A percentile compares a stretch with the other conserved stretches of the same genome.
These are phyloP conservation scores for Calliopsis andreniformis DNA, from an alignment of 1,140 invertebrate genomes.

Conservation along the genomic window DNA sequence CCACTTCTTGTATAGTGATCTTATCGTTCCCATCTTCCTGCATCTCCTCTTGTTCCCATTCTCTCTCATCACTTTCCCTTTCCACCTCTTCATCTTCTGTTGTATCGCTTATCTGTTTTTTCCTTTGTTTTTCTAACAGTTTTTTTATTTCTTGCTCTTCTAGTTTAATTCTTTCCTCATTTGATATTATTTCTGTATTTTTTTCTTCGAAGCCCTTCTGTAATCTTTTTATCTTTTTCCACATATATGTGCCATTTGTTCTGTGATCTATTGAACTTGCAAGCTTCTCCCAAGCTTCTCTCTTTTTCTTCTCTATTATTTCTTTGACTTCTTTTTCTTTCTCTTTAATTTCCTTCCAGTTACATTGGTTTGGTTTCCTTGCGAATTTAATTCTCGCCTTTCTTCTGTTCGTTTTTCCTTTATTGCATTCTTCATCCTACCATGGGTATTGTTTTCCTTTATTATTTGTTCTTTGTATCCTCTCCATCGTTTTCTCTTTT, in stretches of 20 bases:
- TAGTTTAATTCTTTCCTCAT: neutral
- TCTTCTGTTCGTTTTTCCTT: neutral
- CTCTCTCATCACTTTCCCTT: neutral
- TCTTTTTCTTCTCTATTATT: neutral
- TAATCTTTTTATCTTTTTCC: neutral
- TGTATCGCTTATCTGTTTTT: too few relatives aligned
- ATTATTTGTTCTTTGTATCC: neutral
- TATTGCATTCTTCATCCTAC: neutral
- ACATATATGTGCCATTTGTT: neutral
- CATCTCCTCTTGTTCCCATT: too few relatives aligned
- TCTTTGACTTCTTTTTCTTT: neutral
- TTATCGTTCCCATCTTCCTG: neutral
- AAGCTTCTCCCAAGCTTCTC: neutral
- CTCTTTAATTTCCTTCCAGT: neutral
- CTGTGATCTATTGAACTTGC: neutral
- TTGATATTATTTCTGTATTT: neutral
- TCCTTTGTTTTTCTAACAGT: too few relatives aligned
- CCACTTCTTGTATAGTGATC: neutral
- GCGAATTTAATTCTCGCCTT: neutral
- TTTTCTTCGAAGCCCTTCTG: neutral
- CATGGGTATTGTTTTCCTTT: neutral
- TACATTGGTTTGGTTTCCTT: neutral
- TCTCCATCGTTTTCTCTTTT: neutral
- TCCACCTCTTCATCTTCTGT: neutral
- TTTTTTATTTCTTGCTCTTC: neutral